Evolutionary conservation across 2,888 invertebrate species (phyloP).

Genomic region (Drosophila pseudotakahashii): DNA sequence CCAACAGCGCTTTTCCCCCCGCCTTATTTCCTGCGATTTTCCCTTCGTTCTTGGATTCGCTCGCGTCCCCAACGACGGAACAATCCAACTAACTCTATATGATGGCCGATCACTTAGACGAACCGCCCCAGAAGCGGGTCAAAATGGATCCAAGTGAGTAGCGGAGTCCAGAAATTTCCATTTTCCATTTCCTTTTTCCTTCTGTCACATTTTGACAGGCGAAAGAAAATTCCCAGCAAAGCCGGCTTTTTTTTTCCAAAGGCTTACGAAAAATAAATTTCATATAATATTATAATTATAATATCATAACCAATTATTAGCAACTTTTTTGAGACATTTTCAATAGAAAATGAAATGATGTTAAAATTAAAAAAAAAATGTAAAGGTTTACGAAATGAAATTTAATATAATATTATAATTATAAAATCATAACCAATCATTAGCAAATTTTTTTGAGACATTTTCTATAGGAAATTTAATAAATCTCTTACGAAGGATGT

Average conservation of each 20-base stretch:
- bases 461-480: too few species aligned
- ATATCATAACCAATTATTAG: too few species aligned
- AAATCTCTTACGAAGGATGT: too few species aligned
- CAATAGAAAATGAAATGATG: too few species aligned
- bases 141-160: slow-evolving; percentile 87
- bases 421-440: too few species aligned
- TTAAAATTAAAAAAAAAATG: background rate
- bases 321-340: too few species aligned
- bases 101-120: slow-evolving; percentile 98
- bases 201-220: background rate
- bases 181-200: background rate
- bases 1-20: too few species aligned
- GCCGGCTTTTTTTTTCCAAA: background rate
- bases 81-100: slow-evolving; percentile 73
- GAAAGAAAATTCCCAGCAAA: background rate
- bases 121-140: slow-evolving; percentile 98
- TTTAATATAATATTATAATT: too few species aligned
- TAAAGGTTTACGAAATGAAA: background rate
- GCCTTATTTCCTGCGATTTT: too few species aligned
- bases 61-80: slow-evolving; percentile 42
- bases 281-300: too few species aligned
- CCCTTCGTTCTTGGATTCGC: slow-evolving; percentile 21
- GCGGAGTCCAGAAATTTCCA: background rate
- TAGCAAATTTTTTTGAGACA: too few species aligned
- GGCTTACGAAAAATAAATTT: too few species aligned